A percentile compares a stretch with the other conserved stretches of the same genome.
Conservation (phyloP, 2,888 invertebrate species). For the Mythimna loreyi region DNA sequence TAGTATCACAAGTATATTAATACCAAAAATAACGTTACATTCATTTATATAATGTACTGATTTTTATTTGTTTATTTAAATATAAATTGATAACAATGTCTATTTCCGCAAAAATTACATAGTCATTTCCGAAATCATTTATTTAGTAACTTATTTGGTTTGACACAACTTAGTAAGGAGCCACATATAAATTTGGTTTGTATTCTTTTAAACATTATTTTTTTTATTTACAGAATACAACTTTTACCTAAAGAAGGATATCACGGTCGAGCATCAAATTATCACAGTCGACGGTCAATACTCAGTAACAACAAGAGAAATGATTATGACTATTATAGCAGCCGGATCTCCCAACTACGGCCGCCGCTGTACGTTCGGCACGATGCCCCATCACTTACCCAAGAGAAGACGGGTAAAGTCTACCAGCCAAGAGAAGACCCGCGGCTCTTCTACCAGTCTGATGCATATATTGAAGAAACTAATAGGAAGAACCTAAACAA, state of each 20-base stretch:
- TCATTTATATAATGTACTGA: no score
- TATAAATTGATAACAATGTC: no score
- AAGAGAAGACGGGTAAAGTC: slow-evolving; percentile 74
- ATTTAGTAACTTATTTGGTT: no score
- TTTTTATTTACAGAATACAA: slow-evolving; percentile 73
- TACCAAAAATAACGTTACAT: no score
- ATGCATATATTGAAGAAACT: slow-evolving; percentile 83
- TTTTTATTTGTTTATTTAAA: no score
- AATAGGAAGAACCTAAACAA: slow-evolving; percentile 76
- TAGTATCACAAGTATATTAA: no score
- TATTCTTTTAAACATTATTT: slow-evolving; percentile 12
- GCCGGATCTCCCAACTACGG: slow-evolving; percentile 75
- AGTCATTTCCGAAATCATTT: no score
- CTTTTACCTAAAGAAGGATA: slow-evolving; percentile 70
- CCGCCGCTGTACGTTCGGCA: slow-evolving; percentile 72
- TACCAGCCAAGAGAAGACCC: slow-evolving; percentile 86
- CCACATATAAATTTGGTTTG: no score
- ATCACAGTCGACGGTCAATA: slow-evolving; percentile 69
- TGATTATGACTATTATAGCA: slow-evolving; percentile 85
- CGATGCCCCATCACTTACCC: slow-evolving; percentile 70
- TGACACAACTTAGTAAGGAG: no score
- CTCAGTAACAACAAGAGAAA: slow-evolving; percentile 68
- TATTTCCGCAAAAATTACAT: no score
- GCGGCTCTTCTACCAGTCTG: slow-evolving; percentile 85
- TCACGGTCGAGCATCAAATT: slow-evolving; percentile 48